These are phyloP conservation scores for Knipowitschia caucasica DNA, from an alignment of 2,797 vertebrate genomes.

Conservation along the genomic window DNA sequence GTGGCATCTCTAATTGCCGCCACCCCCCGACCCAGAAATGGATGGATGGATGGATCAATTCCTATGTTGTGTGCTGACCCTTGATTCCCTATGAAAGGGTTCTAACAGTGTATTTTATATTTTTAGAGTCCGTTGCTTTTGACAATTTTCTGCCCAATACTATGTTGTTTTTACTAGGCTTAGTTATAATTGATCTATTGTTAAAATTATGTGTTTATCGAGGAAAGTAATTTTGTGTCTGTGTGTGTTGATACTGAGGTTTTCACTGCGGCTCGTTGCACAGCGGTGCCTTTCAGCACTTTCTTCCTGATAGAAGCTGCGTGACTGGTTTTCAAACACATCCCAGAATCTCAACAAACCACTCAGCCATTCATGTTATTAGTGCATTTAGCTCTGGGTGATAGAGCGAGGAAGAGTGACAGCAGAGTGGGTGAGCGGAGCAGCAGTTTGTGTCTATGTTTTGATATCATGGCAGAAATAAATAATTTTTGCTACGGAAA, in stretches of 20 bases:
- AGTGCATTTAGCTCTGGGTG: conserved; percentile 11
- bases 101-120: background rate
- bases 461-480: conserved; percentile 6
- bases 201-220: conserved; percentile 27
- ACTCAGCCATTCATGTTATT: conserved; percentile 29
- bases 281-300: conserved; percentile 35
- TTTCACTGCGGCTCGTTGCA: conserved; percentile 20
- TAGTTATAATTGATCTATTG: conserved; percentile 31
- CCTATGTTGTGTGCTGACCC: too few species aligned
- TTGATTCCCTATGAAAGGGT: too few species aligned
- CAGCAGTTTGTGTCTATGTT: conserved; percentile 9
- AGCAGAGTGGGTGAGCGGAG: conserved; percentile 2
- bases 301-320: conserved; percentile 39
- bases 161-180: conserved; percentile 27
- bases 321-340: conserved; percentile 37
- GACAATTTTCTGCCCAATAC: conserved; percentile 5
- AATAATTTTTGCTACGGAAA: background rate
- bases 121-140: too few species aligned
- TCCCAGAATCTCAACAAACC: conserved; percentile 22
- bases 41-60: too few species aligned
- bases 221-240: conserved; percentile 6
- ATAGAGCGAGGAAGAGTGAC: conserved; percentile 8
- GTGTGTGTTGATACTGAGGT: conserved; percentile 31
- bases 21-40: too few species aligned
- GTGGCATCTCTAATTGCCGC: too few species aligned